Percentiles rank a stretch among this genome's conserved stretches.
Conservation (phyloP, 2,888 invertebrate species). For the Mimas tiliae region DNA sequence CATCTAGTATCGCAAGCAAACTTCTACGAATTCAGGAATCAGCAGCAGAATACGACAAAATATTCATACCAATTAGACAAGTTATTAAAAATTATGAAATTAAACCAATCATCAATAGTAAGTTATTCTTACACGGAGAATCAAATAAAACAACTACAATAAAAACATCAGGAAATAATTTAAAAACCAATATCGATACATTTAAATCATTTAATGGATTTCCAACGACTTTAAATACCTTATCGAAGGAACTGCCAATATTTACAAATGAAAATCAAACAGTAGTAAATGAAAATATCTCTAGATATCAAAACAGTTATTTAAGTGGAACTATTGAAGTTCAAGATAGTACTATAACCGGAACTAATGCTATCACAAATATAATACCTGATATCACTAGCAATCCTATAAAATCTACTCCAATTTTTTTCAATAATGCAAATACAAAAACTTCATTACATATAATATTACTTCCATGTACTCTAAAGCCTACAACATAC, state of each 20-base stretch:
- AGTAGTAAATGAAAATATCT: background rate
- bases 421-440: background rate
- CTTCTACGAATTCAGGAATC: background rate
- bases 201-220: background rate
- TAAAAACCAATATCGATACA: background rate
- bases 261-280: background rate
- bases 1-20: background rate
- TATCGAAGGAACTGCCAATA: too few species aligned
- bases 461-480: background rate
- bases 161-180: background rate
- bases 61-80: conserved; percentile 4
- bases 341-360: background rate
- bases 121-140: background rate
- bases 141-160: background rate
- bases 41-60: background rate
- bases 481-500: background rate
- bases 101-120: background rate
- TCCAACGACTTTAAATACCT: too few species aligned
- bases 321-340: too few species aligned
- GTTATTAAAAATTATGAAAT: background rate
- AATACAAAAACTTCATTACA: background rate
- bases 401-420: background rate
- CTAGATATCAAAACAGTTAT: background rate
- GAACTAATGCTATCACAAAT: background rate
- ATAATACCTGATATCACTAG: background rate